Evolutionary conservation across 2,888 invertebrate species (phyloP), one percentile per base, ranked within the genome.

Genomic region (Metallyticus violacea): DNA sequence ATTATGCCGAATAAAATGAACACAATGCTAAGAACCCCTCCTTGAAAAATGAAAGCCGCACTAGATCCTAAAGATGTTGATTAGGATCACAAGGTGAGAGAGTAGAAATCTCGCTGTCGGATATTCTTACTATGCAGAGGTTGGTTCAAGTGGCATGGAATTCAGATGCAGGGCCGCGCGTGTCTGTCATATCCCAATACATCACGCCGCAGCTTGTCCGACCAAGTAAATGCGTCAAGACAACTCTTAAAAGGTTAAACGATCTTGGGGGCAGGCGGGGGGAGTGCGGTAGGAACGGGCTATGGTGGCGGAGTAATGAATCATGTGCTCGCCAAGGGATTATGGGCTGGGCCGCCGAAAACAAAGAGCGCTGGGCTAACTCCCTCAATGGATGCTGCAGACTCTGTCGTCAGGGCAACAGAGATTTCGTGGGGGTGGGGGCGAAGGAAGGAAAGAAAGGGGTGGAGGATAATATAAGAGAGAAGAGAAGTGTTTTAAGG

Each of bases 401-500:
- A 77, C 62, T 40, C 85, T 80, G 83, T 83, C 83, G 83, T 77
- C 83, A 62, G 83, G 83, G 83, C 76, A 83, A 83, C 83, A 83
- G 77, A 83, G 83, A 83, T 83, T 83, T 30, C 81, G 26, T n/a
- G 81, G 62, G 81, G 9, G 78, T 6, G n/a, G 80, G 80, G 28
- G 80, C 22, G 28, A 27, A 27, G 30, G 81, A 30, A 7, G n/a
- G 30, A 26, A n/a, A 27, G 30, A 30, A 30, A 26, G 81, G 81
- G 22, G 22, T n/a, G 26, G 83, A 77, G 77, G 77, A 77, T 77
- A 83, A 83, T 77, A 77, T 77, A 77, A 77, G 83, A 77, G 83
- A 77, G 83, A 77, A 77, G 83, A 77, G 83, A 77, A 80, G 83
- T 82, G 85, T 76, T 83, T 82, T 79, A 84, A 83, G 83, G 83